These are phyloP conservation scores for Euwallacea fornicatus DNA, from an alignment of 1,140 invertebrate genomes.

Conservation along the genomic window DNA sequence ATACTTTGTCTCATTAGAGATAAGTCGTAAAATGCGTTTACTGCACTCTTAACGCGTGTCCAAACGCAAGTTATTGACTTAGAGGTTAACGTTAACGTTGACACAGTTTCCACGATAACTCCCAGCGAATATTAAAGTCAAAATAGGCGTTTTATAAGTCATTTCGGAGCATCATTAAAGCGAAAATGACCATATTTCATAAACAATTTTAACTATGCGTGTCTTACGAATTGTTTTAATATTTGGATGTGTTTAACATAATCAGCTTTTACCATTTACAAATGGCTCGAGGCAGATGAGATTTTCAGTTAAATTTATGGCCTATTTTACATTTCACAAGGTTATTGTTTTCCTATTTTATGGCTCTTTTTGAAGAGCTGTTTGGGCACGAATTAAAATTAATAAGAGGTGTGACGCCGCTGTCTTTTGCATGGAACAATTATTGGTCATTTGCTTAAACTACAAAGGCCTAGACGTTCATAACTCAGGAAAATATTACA, in stretches of 20 bases:
- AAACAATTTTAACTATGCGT: not conserved
- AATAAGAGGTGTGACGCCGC: too few species aligned
- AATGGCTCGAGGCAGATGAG: not conserved
- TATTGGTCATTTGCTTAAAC: too few species aligned
- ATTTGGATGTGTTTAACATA: constrained; percentile 10
- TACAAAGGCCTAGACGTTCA: too few species aligned
- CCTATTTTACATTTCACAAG: not conserved
- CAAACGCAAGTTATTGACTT: too few species aligned
- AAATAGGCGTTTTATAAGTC: constrained; percentile 9
- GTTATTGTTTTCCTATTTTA: not conserved
- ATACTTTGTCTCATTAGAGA: constrained; percentile 21
- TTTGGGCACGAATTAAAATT: not conserved
- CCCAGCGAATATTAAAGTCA: not conserved
- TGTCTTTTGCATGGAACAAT: too few species aligned
- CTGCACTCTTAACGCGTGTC: too few species aligned
- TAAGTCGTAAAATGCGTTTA: too few species aligned
- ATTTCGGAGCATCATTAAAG: constrained; percentile 1
- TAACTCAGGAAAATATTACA: too few species aligned
- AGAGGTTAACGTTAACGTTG: constrained; percentile 5
- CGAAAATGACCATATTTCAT: constrained; percentile 4
- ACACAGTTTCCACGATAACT: not conserved
- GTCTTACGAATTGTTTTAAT: constrained; percentile 10
- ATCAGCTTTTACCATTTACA: not conserved
- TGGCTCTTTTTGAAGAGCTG: not conserved
- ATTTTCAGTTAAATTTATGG: not conserved